Evolutionary conservation across 2,888 invertebrate species (phyloP), one percentile per base, ranked within the genome.

Genomic region (Rhimphoctona megacephalus): DNA sequence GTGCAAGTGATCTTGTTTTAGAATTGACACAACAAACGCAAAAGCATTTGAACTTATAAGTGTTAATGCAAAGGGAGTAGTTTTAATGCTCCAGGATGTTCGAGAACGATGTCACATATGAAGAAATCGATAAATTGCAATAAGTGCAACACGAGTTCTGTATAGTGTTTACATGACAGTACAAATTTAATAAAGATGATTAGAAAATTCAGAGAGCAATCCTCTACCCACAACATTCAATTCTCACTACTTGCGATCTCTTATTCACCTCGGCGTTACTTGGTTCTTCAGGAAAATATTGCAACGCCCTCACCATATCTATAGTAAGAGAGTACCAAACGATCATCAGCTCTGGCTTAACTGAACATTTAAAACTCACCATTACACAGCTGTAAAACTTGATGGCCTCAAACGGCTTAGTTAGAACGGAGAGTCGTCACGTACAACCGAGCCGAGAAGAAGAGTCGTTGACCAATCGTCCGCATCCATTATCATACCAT

Each of bases 401-500:
- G 54, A 83, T 86, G 76, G 49, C 52, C 69, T 72, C 67, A 72
- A 61, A 83, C 73, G 73, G 67, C 72, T 79, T 22, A 30, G 78
- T 69, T 54, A 36, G 74, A 80, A 76, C 54, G 64, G 76, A 39
- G 77, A 81, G 74, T 57, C 72, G 85, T 33, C 25, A 61, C 54
- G 52, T 70, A 73, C 46, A 46, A 46, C 72, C 61, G 43, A 81
- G 67, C 43, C 46, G 49, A 77, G 80, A 70, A 64, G 61, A 81
- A 82, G 86, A 83, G 76, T 83, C 83, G 81, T 81, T 73, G 86
- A 86, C 82, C 84, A 82, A 78, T 83, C 85, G 88, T 81, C 88
- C 89, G 89, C 90, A 90, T 90, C 89, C 89, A 91, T 92, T 91
- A 90, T 89, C 90, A 87, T 81, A 73, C 61, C 67, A 86, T 87